phyloP scores from a whole-genome alignment of 2,113 vertebrate species.

The Thomomys bottae region DNA sequence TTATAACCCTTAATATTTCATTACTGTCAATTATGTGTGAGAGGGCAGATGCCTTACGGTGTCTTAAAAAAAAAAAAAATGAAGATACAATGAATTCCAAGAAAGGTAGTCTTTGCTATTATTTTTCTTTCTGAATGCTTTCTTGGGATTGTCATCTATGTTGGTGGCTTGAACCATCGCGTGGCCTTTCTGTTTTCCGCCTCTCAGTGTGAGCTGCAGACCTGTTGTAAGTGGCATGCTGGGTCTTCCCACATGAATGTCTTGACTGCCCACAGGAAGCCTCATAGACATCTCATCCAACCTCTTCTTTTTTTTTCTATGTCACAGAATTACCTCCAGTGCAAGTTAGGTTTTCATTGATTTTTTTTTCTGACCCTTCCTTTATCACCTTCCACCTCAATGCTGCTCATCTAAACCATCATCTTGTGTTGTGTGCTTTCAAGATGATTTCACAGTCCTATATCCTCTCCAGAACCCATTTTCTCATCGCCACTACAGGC shows the following conservation, averaged over 20 bases:
- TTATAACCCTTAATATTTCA: constrained; percentile 57
- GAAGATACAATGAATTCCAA: background rate
- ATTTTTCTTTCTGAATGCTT: background rate
- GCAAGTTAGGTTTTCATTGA: background rate
- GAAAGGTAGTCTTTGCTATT: background rate
- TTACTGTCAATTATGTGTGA: constrained; percentile 43
- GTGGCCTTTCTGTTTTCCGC: background rate
- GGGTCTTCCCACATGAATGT: background rate
- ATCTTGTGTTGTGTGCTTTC: background rate
- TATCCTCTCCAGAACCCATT: background rate
- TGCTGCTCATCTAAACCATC: background rate
- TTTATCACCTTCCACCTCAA: background rate
- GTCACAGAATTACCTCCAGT: background rate
- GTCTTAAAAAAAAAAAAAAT: constrained; percentile 33
- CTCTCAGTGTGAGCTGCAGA: background rate
- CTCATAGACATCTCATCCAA: background rate
- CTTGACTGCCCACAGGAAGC: background rate
- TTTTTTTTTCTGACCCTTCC: background rate
- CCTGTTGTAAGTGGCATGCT: background rate
- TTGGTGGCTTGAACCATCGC: background rate
- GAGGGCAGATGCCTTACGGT: background rate
- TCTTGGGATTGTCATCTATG: background rate
- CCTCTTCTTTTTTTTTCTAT: background rate
- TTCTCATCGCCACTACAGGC: background rate
- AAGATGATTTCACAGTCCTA: background rate